Evolutionary conservation across 2,797 vertebrate genomes (phyloP), one percentile per base, ranked within the genome.

Genomic region (Hafferia zeledoni): DNA sequence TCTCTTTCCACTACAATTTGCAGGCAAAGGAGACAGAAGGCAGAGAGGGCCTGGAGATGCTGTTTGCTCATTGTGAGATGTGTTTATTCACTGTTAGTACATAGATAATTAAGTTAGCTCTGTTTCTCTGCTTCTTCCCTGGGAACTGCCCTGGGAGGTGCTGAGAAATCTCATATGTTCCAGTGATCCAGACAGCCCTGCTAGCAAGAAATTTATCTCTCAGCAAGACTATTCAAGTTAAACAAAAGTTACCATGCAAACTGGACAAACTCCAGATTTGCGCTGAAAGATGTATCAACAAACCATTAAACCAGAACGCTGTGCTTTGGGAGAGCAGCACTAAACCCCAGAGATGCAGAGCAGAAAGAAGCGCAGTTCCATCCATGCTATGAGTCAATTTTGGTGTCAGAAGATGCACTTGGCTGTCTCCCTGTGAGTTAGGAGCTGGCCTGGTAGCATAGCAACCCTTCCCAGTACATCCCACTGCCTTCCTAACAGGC

Each of bases 91-190:
- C 60, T 4, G 2, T 52, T 89, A 80, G 71, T 35, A 84, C 68
- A 46, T 81, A 68, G 74, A 55, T 94, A 89, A 85, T 95, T 85
- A 88, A 71, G 53, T 92, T 81, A 94, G 77, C 50, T 68, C 77
- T 87, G 31, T 84, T 81, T 69, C 78, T 92, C 74, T 2, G 6
- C n/a, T 84, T 72, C 71, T 93, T 94, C 79, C 46, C 65, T 67
- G 52, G 78, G 75, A 94, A 43, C 50, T 89, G 68, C 44, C 41
- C 37, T 52, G 72, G 37, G 46, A 90, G 33, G 39, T 64, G 80
- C 80, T 75, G 92, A 69, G 80, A 90, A 82, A 92, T 10, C 72
- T 88, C 43, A 8, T 61, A 33, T 18, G 27, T 90, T 84, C 85
- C 67, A 59, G 67, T 5, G 10, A 78, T 27, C 61, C 71, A 78